Evolutionary conservation across 2,113 vertebrate genomes (phyloP).

Genomic region (Albula glossodonta): DNA sequence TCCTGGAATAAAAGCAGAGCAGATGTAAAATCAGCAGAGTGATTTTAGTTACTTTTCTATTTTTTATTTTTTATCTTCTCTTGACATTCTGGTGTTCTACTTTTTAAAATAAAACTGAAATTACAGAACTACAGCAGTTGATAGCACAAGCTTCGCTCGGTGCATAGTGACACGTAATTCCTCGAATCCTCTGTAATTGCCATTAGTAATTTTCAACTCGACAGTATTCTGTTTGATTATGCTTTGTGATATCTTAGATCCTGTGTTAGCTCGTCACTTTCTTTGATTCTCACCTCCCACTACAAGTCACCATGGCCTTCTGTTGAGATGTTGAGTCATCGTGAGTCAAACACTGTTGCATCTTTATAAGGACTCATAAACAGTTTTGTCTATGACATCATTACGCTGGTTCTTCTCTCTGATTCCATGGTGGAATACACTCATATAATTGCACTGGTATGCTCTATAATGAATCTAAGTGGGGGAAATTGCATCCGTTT

Average conservation of each 20-base stretch:
- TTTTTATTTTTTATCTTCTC: too few relatives aligned
- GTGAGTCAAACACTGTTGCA: slow-evolving; percentile 9
- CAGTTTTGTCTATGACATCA: slow-evolving; percentile 15
- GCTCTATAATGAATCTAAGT: neutral
- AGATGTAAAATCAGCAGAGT: too few relatives aligned
- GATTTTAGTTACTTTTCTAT: too few relatives aligned
- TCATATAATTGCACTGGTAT: neutral
- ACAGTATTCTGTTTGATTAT: slow-evolving; percentile 27
- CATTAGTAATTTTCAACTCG: slow-evolving; percentile 10
- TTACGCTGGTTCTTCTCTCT: neutral
- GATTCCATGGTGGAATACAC: neutral
- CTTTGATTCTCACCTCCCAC: slow-evolving; percentile 59
- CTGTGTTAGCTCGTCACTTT: slow-evolving; percentile 56
- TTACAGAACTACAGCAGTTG: neutral
- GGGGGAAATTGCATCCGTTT: neutral
- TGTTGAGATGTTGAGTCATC: slow-evolving; percentile 51
- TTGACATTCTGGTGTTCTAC: neutral
- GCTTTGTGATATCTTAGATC: slow-evolving; percentile 48
- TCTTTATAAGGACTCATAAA: slow-evolving; percentile 19
- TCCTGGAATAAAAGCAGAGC: too few relatives aligned
- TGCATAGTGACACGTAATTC: neutral
- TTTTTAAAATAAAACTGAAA: neutral
- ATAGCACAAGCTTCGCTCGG: neutral
- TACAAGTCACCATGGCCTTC: slow-evolving; percentile 52
- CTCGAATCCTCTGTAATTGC: neutral